phyloP scores from a whole-genome alignment of 2,113 vertebrate genomes.

The Ciconia boyciana region DNA sequence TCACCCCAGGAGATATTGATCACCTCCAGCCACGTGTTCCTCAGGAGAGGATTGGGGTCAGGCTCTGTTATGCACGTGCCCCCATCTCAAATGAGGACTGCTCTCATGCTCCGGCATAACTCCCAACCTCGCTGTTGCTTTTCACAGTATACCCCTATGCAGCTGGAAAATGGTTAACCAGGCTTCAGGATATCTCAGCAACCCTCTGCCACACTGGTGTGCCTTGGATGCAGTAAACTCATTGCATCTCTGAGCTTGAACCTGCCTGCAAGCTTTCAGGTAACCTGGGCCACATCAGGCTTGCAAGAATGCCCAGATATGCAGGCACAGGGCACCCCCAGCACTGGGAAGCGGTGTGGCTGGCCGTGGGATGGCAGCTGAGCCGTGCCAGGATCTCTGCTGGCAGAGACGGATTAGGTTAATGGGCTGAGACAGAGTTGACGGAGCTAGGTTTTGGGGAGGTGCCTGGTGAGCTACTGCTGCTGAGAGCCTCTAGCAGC shows the following conservation, averaged over 20 bases:
- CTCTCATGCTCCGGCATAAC: not conserved
- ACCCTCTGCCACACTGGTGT: not conserved
- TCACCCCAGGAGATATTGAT: not conserved
- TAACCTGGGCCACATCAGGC: no score
- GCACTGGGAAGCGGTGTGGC: fast-evolving
- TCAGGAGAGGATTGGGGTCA: not conserved
- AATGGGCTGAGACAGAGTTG: not conserved
- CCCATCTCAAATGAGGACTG: not conserved
- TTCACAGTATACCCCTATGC: not conserved
- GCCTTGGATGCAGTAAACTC: not conserved
- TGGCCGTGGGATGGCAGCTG: fast-evolving
- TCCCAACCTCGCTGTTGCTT: not conserved
- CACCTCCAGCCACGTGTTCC: not conserved
- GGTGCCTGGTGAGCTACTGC: not conserved
- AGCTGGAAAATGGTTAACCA: not conserved
- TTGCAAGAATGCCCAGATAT: not conserved
- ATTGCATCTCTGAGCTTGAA: not conserved
- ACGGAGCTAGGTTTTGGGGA: not conserved
- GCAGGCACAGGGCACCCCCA: not conserved
- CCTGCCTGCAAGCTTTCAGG: not conserved
- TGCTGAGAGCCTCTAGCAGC: not conserved
- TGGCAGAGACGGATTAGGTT: not conserved
- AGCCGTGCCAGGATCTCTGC: not conserved
- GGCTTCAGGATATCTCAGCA: not conserved
- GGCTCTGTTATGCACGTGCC: not conserved